Evolutionary conservation across 2,113 vertebrate genomes (phyloP), one percentile per base, ranked within the genome.

Genomic region (Paraplagusia blochii): DNA sequence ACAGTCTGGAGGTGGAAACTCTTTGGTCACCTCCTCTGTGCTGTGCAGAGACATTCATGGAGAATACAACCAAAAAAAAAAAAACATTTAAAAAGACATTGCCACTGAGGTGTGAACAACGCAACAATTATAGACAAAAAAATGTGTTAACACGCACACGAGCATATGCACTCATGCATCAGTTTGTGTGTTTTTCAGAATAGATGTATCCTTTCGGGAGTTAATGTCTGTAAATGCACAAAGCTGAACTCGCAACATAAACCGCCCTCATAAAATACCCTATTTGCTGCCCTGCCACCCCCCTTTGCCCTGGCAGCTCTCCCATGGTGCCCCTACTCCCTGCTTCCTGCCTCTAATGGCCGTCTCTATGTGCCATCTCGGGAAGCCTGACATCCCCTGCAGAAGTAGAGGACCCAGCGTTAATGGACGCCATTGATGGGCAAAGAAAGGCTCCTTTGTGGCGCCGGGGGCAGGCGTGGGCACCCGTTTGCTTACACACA

Each of bases 371-470:
- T 89, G 85, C 85, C 88, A 87, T 83, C 87, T 81, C 84, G 77
- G 89, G 81, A 87, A 87, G 88, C 80, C 77, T 85, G 81, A 83
- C 87, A 89, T 88, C 88, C 90, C 87, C 80, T 87, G 74, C 76
- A 78, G 79, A 81, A 76, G 81, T 79, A 69, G 76, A 80, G 78
- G 80, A 80, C 77, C 79, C 66, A 61, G 66, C 79, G 69, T 89
- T 90, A 90, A 91, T 90, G 87, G 87, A 87, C 61, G 71, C 85
- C 87, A 88, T 92, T 92, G 85, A 92, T 65, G 81, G 79, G 72
- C 65, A 2, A 77, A 90, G 88, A 91, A 92, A 88, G 82, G 85
- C 63, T 61, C 76, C 83, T 86, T 90, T 91, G 90, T 92, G 80
- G 81, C 52, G 79, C 76, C 53, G 63, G 69, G 82, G 81, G 72